Conservation (phyloP, 1,140 invertebrate species). For the Oscheius sp. region DNA sequence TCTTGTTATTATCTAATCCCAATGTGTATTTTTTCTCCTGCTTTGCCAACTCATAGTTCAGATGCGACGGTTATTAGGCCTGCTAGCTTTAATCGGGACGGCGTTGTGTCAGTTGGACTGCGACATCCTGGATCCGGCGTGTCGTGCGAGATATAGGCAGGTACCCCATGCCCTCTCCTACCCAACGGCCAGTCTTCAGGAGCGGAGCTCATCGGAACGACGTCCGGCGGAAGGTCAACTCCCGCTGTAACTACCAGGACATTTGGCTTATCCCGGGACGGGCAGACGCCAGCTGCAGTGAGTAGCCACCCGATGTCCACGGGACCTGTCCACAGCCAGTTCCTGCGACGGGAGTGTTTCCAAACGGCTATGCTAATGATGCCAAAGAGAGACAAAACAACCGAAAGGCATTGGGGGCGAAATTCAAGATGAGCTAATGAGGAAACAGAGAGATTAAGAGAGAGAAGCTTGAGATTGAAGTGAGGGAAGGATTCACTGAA, state of each 20-base stretch:
- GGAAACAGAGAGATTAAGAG: too few species aligned
- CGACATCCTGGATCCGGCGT: slow-evolving; percentile 51
- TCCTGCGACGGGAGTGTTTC: not conserved
- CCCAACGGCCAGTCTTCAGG: slow-evolving; percentile 10
- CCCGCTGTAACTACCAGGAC: slow-evolving; percentile 55
- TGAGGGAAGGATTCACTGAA: too few species aligned
- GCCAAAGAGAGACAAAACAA: not conserved
- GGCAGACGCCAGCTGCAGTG: slow-evolving; percentile 59
- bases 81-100: not conserved
- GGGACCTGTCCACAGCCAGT: not conserved
- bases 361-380: not conserved
- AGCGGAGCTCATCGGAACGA: slow-evolving; percentile 23
- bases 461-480: too few species aligned
- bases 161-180: not conserved
- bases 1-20: too few species aligned
- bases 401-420: too few species aligned
- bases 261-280: slow-evolving; percentile 59
- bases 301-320: too few species aligned
- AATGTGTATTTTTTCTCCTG: not conserved
- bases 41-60: not conserved
- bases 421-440: too few species aligned
- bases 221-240: slow-evolving; percentile 26
- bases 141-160: slow-evolving; percentile 39
- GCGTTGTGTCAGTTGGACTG: slow-evolving; percentile 31
- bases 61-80: slow-evolving; percentile 1